phyloP scores from a whole-genome alignment of 2,113 vertebrate species.

The Paradoxurus hermaphroditus region DNA sequence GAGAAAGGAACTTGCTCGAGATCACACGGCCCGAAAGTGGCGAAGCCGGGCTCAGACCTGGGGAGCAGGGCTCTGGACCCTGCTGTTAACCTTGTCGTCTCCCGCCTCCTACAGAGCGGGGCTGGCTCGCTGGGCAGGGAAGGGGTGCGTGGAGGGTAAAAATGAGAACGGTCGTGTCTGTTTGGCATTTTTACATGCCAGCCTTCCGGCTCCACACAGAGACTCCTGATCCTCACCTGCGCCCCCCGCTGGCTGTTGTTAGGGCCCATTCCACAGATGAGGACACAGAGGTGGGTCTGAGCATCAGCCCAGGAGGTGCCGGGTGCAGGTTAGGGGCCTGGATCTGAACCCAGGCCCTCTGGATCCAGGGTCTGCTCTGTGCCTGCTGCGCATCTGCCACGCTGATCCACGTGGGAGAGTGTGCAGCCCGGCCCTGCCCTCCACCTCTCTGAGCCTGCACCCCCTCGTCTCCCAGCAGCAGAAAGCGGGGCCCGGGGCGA shows the following conservation, averaged over 20 bases:
- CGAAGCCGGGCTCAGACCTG: neutral
- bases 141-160: neutral
- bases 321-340: neutral
- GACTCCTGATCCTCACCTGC: neutral
- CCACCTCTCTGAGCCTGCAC: neutral
- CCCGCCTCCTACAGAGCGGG: neutral
- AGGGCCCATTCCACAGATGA: neutral
- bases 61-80: neutral
- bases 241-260: neutral
- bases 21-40: neutral
- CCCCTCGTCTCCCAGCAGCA: neutral
- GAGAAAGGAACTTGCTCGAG: neutral
- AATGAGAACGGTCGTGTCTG: accelerated
- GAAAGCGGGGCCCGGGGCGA: neutral
- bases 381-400: neutral
- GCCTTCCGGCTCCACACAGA: neutral
- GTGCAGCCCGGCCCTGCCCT: neutral
- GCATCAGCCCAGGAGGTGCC: accelerated
- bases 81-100: accelerated
- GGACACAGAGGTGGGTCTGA: neutral
- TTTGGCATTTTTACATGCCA: neutral
- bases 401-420: neutral
- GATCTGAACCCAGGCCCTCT: neutral
- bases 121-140: neutral
- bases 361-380: neutral